Evolutionary conservation across 2,888 invertebrate species (phyloP), one percentile per base, ranked within the genome.

Genomic region (Allygus modestus): DNA sequence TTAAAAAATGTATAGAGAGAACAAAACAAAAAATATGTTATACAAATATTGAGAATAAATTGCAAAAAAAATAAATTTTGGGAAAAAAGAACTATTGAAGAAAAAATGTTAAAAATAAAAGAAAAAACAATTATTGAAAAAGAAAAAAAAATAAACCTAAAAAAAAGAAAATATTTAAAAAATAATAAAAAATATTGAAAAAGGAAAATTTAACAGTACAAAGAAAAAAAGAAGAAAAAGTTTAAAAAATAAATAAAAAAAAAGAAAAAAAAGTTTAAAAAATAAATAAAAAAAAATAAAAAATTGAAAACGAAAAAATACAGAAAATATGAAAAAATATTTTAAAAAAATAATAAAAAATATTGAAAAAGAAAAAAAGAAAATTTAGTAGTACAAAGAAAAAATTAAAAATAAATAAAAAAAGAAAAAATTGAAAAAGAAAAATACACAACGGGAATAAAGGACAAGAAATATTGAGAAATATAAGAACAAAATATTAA

Each of bases 391-490:
- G 26, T 31, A 33, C 9, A 33, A 33, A 75, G 37, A 75, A 41
- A 82, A 37, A 46, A 71, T 41, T 65, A 65, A 65, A 65, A 65
- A 28, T 9, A 37, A 37, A 37, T 37, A 37, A 37, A 37, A 37
- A 9, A 37, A 37, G 9, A 37, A 37, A 37, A 26, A 65, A 65
- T 7, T 11, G 15, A 15, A 65, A 28, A 23, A 65, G 15, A 26
- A 65, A 28, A 65, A 65, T n/a, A n/a, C n/a, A n/a, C n/a, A n/a
- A n/a, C n/a, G n/a, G n/a, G 28, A 65, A 65, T 5, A 65, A 31
- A 31, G 33, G n/a, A 23, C 69, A 69, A 46, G 41, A 46, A 71
- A 51, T 43, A 43, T n/a, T n/a, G 31, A 51, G 37, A 58, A 23
- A 77, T 11, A 73, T 26, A 71, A 69, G 31, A 71, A 20, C 23